These are phyloP conservation scores for Antennarius striatus DNA, from an alignment of 2,113 vertebrate species.

Conservation along the genomic window DNA sequence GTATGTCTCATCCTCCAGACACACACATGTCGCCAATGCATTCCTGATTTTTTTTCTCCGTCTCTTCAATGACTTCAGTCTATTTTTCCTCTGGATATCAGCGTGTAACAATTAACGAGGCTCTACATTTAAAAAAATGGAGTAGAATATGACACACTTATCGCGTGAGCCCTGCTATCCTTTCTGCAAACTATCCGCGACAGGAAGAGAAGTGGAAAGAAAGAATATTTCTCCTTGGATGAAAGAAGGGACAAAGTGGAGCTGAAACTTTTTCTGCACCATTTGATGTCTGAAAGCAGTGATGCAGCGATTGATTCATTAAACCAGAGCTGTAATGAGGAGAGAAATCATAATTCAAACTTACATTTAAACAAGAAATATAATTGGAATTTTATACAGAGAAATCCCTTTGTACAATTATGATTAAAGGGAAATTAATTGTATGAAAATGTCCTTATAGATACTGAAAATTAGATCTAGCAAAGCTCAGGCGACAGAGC, in stretches of 20 bases:
- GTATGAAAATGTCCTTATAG: slow-evolving; percentile 85
- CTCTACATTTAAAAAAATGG: slow-evolving; percentile 66
- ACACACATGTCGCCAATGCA: slow-evolving; percentile 41
- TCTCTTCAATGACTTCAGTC: slow-evolving; percentile 55
- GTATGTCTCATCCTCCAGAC: slow-evolving; percentile 39
- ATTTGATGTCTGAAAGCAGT: slow-evolving; percentile 80
- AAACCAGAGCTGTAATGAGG: slow-evolving; percentile 78
- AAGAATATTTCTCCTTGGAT: slow-evolving; percentile 66
- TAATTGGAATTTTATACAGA: slow-evolving; percentile 85
- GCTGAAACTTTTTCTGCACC: slow-evolving; percentile 71
- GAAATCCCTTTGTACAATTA: slow-evolving; percentile 83
- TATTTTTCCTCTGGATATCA: slow-evolving; percentile 58
- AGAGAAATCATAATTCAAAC: slow-evolving; percentile 83
- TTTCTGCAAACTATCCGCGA: slow-evolving; percentile 55
- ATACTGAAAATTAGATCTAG: slow-evolving; percentile 84
- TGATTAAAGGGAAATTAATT: slow-evolving; percentile 89
- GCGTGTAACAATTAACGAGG: slow-evolving; percentile 57
- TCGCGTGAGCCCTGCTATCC: slow-evolving; percentile 51
- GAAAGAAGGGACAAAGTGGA: slow-evolving; percentile 54
- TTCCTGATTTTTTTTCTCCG: slow-evolving; percentile 53
- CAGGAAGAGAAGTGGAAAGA: slow-evolving; percentile 38
- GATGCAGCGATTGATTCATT: slow-evolving; percentile 82
- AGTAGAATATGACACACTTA: slow-evolving; percentile 58
- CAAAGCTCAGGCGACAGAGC: slow-evolving; percentile 66
- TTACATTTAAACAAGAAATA: slow-evolving; percentile 81